These are phyloP conservation scores for Drosophila fulvimacula DNA, from an alignment of 2,888 invertebrate genomes.

Conservation along the genomic window DNA sequence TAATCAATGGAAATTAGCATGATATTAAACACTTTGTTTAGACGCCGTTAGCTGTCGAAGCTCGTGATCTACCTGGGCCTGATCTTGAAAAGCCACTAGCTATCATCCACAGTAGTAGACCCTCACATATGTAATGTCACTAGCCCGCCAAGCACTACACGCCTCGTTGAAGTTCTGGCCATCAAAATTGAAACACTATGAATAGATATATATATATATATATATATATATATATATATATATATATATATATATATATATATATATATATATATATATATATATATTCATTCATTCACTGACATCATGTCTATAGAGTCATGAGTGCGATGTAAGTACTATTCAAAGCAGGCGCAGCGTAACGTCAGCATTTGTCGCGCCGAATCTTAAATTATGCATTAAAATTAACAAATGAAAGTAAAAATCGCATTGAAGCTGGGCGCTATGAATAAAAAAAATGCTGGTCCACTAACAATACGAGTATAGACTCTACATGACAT, in stretches of 20 bases:
- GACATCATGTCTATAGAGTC: slow-evolving; percentile 44
- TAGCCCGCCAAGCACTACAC: slow-evolving; percentile 58
- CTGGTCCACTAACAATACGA: slow-evolving; percentile 17
- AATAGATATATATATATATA: neutral
- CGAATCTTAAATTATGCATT: slow-evolving; percentile 68
- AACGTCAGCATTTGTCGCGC: slow-evolving; percentile 42
- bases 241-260: slow-evolving; percentile 1
- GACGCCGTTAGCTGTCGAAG: slow-evolving; percentile 34
- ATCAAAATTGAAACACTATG: slow-evolving; percentile 26
- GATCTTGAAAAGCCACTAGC: slow-evolving; percentile 10
- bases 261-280: neutral
- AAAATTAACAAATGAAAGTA: slow-evolving; percentile 69
- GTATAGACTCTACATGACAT: slow-evolving; percentile 54
- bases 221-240: neutral
- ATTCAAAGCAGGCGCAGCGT: slow-evolving; percentile 15
- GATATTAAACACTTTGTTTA: slow-evolving; percentile 32
- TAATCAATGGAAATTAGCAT: slow-evolving; percentile 67
- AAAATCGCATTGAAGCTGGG: slow-evolving; percentile 69
- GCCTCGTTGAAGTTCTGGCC: slow-evolving; percentile 60
- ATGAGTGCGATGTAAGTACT: neutral
- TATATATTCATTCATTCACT: slow-evolving; percentile 34
- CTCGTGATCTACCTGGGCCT: slow-evolving; percentile 40
- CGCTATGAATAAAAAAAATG: slow-evolving; percentile 47
- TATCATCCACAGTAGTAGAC: slow-evolving; percentile 9
- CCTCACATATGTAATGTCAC: slow-evolving; percentile 23